A percentile compares a stretch with the other conserved stretches of the same genome.
These are phyloP conservation scores for Rhamnusium bicolor DNA, from an alignment of 2,888 invertebrate genomes.

Conservation along the genomic window DNA sequence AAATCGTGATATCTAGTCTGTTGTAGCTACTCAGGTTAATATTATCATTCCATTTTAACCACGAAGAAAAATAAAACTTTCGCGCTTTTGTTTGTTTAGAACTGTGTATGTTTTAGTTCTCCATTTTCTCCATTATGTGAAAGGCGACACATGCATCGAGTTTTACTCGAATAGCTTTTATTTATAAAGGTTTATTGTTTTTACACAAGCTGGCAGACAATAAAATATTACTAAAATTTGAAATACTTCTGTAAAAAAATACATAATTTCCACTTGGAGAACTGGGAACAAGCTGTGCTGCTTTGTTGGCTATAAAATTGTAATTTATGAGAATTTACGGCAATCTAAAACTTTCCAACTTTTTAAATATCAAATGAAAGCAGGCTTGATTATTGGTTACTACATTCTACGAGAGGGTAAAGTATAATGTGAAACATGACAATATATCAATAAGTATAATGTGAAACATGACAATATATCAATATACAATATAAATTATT, in stretches of 20 bases:
- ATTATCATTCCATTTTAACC: background rate
- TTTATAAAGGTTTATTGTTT: constrained; percentile 22
- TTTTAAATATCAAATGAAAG: background rate
- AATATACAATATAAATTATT: too few relatives aligned
- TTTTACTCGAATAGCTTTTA: constrained; percentile 14
- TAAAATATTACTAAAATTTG: constrained; percentile 21
- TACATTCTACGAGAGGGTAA: background rate
- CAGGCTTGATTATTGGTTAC: background rate
- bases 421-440: background rate
- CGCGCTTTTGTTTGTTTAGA: constrained; percentile 5
- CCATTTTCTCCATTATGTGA: constrained; percentile 11
- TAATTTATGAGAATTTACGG: background rate
- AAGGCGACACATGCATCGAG: constrained; percentile 23
- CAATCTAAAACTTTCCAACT: background rate
- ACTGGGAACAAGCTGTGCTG: background rate
- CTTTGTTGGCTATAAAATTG: background rate
- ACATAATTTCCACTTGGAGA: background rate
- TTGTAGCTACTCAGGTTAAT: too few relatives aligned
- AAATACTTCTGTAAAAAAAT: background rate
- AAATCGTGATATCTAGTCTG: too few relatives aligned
- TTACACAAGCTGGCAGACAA: background rate
- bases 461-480: too few relatives aligned
- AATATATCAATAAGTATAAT: too few relatives aligned
- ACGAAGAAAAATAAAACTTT: background rate
- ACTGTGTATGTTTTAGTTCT: constrained; percentile 14